Evolutionary conservation across 2,797 vertebrate genomes (phyloP).

Genomic region (Aplochiton taeniatus): DNA sequence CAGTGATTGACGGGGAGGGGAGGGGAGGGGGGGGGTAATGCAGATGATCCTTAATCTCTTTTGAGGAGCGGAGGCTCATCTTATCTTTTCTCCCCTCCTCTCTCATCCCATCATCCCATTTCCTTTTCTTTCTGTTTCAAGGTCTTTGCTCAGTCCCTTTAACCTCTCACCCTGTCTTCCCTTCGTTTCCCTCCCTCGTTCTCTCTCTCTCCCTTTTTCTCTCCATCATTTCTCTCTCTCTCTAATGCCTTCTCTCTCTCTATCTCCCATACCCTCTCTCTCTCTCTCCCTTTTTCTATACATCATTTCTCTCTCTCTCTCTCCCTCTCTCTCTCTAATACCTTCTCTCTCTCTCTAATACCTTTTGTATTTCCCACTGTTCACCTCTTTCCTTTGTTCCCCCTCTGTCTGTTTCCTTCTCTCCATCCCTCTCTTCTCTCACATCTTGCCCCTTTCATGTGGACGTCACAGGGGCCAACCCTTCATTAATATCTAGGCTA

Average conservation of each 20-base stretch:
- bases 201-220: conserved; percentile 55
- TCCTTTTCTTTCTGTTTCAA: conserved; percentile 52
- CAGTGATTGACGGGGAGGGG: conserved; percentile 50
- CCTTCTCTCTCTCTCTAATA: conserved; percentile 23
- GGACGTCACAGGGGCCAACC: conserved; percentile 43
- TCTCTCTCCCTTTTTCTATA: not conserved
- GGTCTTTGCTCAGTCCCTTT: not conserved
- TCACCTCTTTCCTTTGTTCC: conserved; percentile 23
- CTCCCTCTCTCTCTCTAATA: conserved; percentile 41
- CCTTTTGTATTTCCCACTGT: not conserved
- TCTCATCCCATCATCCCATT: conserved; percentile 69
- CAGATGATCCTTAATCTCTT: conserved; percentile 75
- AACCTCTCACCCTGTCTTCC: conserved; percentile 22
- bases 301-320: conserved; percentile 45
- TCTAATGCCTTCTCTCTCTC: conserved; percentile 38
- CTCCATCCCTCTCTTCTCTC: not conserved
- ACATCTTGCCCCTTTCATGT: conserved; percentile 14
- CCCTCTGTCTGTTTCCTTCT: not conserved
- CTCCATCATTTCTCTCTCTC: conserved; percentile 30
- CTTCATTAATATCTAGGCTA: conserved; percentile 68
- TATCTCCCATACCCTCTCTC: conserved; percentile 21
- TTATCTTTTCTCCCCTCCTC: conserved; percentile 44
- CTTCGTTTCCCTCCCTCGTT: conserved; percentile 23
- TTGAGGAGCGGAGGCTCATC: conserved; percentile 60
- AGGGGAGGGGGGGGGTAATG: conserved; percentile 54